Base-by-base conservation (phyloP, 2,888 invertebrate species). In the Cybosia mesomella region DNA sequence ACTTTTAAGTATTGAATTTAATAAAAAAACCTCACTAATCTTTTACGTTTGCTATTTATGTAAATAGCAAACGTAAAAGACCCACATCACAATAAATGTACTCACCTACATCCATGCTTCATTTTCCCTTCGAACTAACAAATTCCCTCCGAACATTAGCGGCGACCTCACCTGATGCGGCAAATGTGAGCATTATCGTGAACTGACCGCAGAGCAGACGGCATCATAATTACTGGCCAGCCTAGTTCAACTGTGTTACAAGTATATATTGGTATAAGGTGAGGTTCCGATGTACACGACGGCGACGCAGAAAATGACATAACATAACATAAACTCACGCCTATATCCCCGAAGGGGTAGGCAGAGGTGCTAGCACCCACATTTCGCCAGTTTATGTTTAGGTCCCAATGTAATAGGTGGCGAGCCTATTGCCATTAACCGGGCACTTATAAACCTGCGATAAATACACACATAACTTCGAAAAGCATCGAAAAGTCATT, bases 201-300 rank as follows among this genome's bases (percentile, higher is more conserved):
- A 39, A 59, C 65, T 67, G 70, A 67, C 77, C 72, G 74, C 68
- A 36, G 67, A 70, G 68, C 73, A 57, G 76, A 71, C 58, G 57
- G 64, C 69, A 79, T 79, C 71, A 68, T 64, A 64, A 79, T 76
- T 79, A 79, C 74, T 58, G 34, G 58, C n/a, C 36, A 21, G 63
- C 61, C 59, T 54, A 63, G 74, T 62, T 74, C 65, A 58, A 66
- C 77, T 70, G 67, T 61, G 71, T 76, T 77, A 71, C 67, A 58
- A 43, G 58, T 57, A 57, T 24, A 39, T 39, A 58, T 60, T 36
- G 58, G 57, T 10, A 39, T 58, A 72, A 67, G 58, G 64, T 55
- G 36, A 18, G 9, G 58, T 66, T 58, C 43, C 58, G 1, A 3
- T 34, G 21, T 8, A 13, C 1, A n/a, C 15, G 53, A 66, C 5